Evolutionary conservation across 2,888 invertebrate genomes (phyloP), one percentile per base, ranked within the genome.

Genomic region (Pyrochroa serraticornis): DNA sequence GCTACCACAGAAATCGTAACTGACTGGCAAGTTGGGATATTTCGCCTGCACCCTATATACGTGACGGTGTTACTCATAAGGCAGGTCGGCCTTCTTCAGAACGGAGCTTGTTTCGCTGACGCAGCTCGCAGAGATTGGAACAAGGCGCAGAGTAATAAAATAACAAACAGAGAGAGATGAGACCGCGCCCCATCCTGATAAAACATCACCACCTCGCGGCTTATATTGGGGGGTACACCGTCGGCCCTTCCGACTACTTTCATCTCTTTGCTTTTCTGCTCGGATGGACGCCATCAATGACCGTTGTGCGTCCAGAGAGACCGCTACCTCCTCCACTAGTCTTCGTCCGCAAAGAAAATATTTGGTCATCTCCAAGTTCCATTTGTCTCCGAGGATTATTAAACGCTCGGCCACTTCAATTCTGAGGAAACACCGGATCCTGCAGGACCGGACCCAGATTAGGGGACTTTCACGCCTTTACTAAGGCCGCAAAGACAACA

Each of bases 111-210:
- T 69, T 69, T 56, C 61, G 71, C 70, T 70, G 71, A 71, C 69
- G 69, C 68, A 69, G 67, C 66, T 64, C 57, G 65, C 66, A 63
- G 65, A 68, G 71, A 72, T 72, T 72, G 71, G 71, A 72, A 72
- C 68, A 68, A 66, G 69, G 70, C 66, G 66, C 67, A 62, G 64
- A 65, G 72, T 72, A 73, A 74, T 72, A 74, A 74, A 73, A 73
- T 73, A 73, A 73, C 71, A 72, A 73, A 72, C 70, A 71, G 67
- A 63, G 67, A 70, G 67, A 69, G 66, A 69, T 66, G 70, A 71
- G 66, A 70, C 73, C 72, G 71, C 73, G 73, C 74, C 73, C 72
- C 62, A 64, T 63, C 50, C 66, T 60, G 64, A 67, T 67, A 67
- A 67, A 69, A 66, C 68, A 68, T 68, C 64, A 62, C 65, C 64